phyloP scores from a whole-genome alignment of 2,888 invertebrate species.

The Lithophane semibrunnea region DNA sequence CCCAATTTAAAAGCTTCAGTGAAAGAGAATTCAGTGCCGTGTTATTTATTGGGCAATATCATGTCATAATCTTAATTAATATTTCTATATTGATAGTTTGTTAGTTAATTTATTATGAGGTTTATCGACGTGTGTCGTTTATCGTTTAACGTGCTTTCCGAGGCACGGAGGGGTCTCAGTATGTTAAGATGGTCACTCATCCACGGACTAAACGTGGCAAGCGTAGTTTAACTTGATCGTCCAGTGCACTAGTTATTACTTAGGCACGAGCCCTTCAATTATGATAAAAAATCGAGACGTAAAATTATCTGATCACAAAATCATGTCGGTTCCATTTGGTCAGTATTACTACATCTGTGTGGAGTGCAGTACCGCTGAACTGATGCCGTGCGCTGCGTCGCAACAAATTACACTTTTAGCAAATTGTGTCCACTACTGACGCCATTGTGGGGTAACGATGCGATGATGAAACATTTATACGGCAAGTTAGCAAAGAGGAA shows the following conservation, averaged over 20 bases:
- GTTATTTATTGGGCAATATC: not conserved
- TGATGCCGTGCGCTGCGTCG: constrained; percentile 51
- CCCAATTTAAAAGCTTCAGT: not conserved
- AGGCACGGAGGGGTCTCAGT: too few relatives aligned
- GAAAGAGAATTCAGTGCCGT: not conserved
- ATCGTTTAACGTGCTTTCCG: too few relatives aligned
- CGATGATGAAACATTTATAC: constrained; percentile 22
- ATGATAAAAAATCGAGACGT: not conserved
- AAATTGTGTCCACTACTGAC: constrained; percentile 60
- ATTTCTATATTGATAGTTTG: not conserved
- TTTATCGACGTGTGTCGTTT: too few relatives aligned
- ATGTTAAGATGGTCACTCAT: too few relatives aligned
- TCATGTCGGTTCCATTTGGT: constrained; percentile 34
- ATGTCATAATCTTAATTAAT: not conserved
- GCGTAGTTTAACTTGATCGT: too few relatives aligned
- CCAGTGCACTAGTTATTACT: too few relatives aligned
- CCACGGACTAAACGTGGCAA: too few relatives aligned
- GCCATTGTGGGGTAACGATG: constrained; percentile 16
- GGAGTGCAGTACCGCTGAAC: constrained; percentile 44
- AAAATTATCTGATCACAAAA: not conserved
- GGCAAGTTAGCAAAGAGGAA: constrained; percentile 7
- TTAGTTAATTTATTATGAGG: not conserved
- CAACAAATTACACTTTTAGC: constrained; percentile 65
- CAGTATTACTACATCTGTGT: constrained; percentile 43
- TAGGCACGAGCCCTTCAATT: too few relatives aligned